Percentiles rank a stretch among this genome's conserved stretches.
These are phyloP conservation scores for Tragelaphus scriptus DNA, from an alignment of 2,113 vertebrate species.

Conservation along the genomic window DNA sequence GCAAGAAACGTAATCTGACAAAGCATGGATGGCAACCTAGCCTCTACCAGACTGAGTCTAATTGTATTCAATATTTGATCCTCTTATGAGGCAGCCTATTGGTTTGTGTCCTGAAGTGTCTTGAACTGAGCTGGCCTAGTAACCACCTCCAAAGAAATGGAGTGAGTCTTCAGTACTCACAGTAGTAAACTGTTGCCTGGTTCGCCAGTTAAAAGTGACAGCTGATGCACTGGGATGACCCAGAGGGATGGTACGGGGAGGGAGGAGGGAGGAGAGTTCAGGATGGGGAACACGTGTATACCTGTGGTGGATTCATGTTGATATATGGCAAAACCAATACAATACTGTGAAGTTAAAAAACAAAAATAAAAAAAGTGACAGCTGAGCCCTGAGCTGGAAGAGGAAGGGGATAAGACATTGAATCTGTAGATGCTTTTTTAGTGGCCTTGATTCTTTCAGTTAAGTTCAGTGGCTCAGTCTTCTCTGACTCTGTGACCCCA, in stretches of 20 bases:
- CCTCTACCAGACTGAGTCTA: not conserved
- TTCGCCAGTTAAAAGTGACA: not conserved
- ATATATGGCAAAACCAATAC: too few species aligned
- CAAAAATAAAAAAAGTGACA: not conserved
- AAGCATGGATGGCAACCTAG: not conserved
- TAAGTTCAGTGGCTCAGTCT: not conserved
- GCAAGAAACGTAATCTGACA: not conserved
- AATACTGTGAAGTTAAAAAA: too few species aligned
- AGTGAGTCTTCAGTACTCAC: not conserved
- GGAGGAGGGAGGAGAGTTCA: too few species aligned
- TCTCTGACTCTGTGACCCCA: not conserved
- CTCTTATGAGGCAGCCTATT: not conserved
- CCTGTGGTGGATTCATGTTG: too few species aligned
- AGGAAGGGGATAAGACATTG: accelerated
- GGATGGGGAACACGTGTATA: too few species aligned
- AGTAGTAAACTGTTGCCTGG: not conserved
- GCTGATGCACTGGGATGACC: too few species aligned
- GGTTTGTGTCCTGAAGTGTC: too few species aligned
- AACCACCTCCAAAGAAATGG: not conserved
- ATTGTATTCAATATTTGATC: not conserved
- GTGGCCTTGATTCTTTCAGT: not conserved
- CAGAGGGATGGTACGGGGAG: too few species aligned
- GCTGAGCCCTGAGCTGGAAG: not conserved
- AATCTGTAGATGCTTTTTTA: not conserved
- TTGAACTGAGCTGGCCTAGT: not conserved